Base-by-base conservation (phyloP, 2,888 invertebrate species). In the Oligia strigilis region DNA sequence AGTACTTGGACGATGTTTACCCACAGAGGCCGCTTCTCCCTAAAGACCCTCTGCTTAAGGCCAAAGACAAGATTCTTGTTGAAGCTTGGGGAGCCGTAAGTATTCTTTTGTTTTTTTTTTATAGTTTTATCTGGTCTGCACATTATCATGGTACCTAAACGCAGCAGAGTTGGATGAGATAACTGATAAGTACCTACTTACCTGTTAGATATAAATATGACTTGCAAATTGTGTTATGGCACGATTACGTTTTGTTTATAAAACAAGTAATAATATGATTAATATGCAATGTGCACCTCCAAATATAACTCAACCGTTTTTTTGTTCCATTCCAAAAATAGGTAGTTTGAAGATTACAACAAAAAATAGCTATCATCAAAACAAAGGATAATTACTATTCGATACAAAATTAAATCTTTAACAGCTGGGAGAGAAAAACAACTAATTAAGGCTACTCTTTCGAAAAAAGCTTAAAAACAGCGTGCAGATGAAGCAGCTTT, bases 1-100 rank as follows among this genome's bases (percentile, higher is more conserved):
- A 99, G 90, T 99, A 98, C 92, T 93, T 99, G 75, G 99, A 99
- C 90, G 99, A 99, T 76, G 97, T 97, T 62, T 98, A 98, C 93
- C 97, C 98, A 0, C 96, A 98, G 81, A 93, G 96, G 17, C 98
- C 97, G 17, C 95, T 99, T 19, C 96, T 98, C 80, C 97, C 98
- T 0, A 97, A 97, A 71, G 98, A 98, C 91, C 98, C 98, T 74
- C 81, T 98, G 86, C 97, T 97, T 83, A 98, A 98, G 93, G 98
- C 98, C 4, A 97, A 98, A 86, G 98, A 98, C 90, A 98, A 98
- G 91, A 97, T 98, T 52, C 94, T 98, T 67, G 96, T 98, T 46
- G 98, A 98, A 92, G 91, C 92, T 64, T 78, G 89, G 6, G 91
- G 87, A 73, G 88, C 92, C 36, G 96, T 96, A 89, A 93, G 95